A percentile compares a stretch with the other conserved stretches of the same genome.
Conservation (phyloP, 2,888 invertebrate genomes). For the Sesia apiformis region DNA sequence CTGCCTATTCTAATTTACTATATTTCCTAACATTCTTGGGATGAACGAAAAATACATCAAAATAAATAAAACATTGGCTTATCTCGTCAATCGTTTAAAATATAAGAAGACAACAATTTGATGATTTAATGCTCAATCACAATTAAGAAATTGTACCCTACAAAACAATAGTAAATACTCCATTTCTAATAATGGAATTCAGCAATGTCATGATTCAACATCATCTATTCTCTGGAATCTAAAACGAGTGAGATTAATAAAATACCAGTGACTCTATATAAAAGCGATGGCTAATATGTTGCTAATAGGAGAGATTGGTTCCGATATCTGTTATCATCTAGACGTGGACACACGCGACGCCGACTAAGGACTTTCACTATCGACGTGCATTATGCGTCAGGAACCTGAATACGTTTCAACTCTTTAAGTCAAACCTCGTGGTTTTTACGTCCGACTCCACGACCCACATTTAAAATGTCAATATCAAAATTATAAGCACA, state of each 20-base stretch:
- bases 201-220: neutral
- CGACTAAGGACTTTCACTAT: slow-evolving; percentile 45
- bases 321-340: neutral
- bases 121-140: too few relatives aligned
- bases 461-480: neutral
- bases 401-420: slow-evolving; percentile 11
- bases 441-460: neutral
- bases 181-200: neutral
- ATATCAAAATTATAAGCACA: neutral
- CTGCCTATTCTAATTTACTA: too few relatives aligned
- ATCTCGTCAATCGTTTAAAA: too few relatives aligned
- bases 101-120: too few relatives aligned
- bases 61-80: too few relatives aligned
- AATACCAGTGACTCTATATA: neutral
- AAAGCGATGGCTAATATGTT: neutral
- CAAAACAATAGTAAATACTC: too few relatives aligned
- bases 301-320: neutral
- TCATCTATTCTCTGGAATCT: neutral
- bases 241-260: neutral
- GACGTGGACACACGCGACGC: neutral
- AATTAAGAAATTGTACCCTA: too few relatives aligned
- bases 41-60: too few relatives aligned
- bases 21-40: too few relatives aligned
- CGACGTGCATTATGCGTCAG: slow-evolving; percentile 23
- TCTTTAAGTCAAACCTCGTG: neutral